Percentiles rank a stretch among this genome's conserved stretches.
Evolutionary conservation across 2,888 invertebrate genomes (phyloP).

Genomic region (Yponomeuta cagnagella): DNA sequence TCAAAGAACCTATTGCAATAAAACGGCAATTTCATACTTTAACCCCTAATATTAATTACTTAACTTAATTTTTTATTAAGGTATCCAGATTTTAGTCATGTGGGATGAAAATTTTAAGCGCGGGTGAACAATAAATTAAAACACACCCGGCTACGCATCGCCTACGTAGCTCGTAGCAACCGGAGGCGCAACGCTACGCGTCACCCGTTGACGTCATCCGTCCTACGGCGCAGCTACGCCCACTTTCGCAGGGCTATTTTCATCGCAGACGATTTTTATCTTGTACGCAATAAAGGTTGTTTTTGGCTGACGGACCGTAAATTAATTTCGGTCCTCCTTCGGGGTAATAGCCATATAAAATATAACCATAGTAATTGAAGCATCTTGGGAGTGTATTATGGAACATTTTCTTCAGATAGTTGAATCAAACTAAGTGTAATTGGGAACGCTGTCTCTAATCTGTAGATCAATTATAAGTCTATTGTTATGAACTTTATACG

Average conservation of each 20-base stretch:
- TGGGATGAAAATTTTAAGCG: neutral
- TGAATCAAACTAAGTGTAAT: neutral
- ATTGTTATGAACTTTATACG: no score
- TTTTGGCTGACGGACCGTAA: neutral
- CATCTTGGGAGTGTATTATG: neutral
- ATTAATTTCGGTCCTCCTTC: neutral
- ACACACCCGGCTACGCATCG: neutral
- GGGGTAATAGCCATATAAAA: neutral
- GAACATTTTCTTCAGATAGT: neutral
- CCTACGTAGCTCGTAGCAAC: neutral
- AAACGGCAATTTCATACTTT: no score
- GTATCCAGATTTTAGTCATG: neutral
- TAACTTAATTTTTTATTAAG: no score
- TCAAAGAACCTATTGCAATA: no score
- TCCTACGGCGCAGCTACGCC: conserved; percentile 23
- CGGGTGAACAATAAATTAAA: neutral
- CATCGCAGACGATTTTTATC: neutral
- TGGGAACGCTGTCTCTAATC: neutral
- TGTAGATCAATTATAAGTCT: no score
- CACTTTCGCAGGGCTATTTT: conserved; percentile 9
- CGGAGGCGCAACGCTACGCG: conserved; percentile 2
- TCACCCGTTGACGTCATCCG: conserved; percentile 36
- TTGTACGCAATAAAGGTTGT: neutral
- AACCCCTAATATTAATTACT: no score
- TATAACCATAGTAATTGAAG: neutral